These are phyloP conservation scores for Phylloscopus collybita DNA, from an alignment of 2,797 vertebrate species.

Conservation along the genomic window DNA sequence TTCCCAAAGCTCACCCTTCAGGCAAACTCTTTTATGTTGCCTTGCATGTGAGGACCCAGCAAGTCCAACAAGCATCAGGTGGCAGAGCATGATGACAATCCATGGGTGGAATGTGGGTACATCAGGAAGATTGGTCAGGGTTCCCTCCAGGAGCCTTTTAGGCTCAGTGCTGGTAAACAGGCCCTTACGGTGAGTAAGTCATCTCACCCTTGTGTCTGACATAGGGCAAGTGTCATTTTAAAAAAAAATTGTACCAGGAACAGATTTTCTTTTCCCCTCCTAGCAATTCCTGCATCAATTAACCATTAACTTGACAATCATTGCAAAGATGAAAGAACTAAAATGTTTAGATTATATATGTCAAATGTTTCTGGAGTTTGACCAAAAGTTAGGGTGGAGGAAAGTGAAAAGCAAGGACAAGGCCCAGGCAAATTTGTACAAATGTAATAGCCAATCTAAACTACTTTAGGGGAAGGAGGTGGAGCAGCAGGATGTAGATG, in stretches of 20 bases:
- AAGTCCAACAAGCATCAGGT: background rate
- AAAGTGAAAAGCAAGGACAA: background rate
- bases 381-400: background rate
- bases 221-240: background rate
- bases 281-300: background rate
- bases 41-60: background rate
- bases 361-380: background rate
- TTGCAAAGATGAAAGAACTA: background rate
- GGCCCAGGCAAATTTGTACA: background rate
- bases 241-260: background rate
- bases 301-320: background rate
- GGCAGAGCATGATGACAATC: background rate
- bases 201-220: background rate
- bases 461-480: background rate
- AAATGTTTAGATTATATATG: background rate
- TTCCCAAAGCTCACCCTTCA: background rate
- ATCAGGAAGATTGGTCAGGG: accelerated
- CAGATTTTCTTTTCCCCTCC: background rate
- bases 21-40: background rate
- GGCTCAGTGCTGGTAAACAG: background rate
- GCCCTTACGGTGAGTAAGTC: background rate
- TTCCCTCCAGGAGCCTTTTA: background rate
- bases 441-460: background rate
- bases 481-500: background rate
- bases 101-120: accelerated